These are phyloP conservation scores for Hoplias malabaricus DNA, from an alignment of 2,113 vertebrate species.

Conservation along the genomic window DNA sequence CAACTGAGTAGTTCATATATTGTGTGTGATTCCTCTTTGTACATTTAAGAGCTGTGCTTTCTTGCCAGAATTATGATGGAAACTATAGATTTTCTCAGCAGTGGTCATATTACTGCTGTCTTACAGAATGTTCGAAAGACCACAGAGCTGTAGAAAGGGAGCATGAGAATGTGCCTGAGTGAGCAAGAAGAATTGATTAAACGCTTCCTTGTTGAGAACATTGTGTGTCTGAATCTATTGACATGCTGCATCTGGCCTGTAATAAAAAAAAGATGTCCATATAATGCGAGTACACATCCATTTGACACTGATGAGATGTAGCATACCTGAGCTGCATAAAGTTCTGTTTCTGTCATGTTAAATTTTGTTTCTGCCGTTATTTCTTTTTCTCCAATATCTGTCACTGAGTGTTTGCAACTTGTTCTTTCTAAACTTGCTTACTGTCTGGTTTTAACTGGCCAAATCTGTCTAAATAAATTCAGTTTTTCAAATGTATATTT, in stretches of 20 bases:
- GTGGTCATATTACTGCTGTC: conserved; percentile 30
- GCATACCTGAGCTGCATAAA: conserved; percentile 26
- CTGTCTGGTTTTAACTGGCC: background rate
- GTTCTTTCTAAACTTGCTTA: background rate
- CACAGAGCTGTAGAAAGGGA: conserved; percentile 35
- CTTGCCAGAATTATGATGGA: conserved; percentile 24
- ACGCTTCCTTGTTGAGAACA: conserved; percentile 59
- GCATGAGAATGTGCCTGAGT: conserved; percentile 42
- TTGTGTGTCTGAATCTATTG: conserved; percentile 65
- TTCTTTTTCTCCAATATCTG: too few relatives aligned
- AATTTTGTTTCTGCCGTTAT: too few relatives aligned
- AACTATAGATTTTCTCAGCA: conserved; percentile 40
- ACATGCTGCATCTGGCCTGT: conserved; percentile 45
- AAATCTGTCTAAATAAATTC: background rate
- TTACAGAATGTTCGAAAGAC: conserved; percentile 36
- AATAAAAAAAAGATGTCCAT: conserved; percentile 47
- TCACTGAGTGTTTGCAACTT: too few relatives aligned
- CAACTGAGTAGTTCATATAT: too few relatives aligned
- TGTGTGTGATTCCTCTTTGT: background rate
- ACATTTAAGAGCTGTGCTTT: conserved; percentile 4
- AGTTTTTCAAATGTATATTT: too few relatives aligned
- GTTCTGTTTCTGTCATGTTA: conserved; percentile 69
- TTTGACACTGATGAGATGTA: conserved; percentile 34
- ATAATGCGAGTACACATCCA: conserved; percentile 40
- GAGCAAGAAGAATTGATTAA: conserved; percentile 62